A percentile compares a stretch with the other conserved stretches of the same genome.
These are phyloP conservation scores for Hipparchia semele DNA, from an alignment of 2,888 invertebrate species.

Conservation along the genomic window DNA sequence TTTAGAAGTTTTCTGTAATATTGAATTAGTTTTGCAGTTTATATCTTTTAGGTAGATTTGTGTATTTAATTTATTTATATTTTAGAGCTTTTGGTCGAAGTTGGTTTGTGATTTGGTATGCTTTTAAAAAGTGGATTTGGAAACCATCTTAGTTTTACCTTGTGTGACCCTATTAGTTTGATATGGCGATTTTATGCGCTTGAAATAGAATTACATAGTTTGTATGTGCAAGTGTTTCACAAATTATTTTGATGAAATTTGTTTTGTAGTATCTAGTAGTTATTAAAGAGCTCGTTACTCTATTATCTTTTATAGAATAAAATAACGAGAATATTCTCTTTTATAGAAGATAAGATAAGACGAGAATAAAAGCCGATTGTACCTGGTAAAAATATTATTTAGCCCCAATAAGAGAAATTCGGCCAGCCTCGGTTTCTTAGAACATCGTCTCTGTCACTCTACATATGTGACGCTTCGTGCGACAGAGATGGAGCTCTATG, in stretches of 20 bases:
- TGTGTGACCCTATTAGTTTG: background rate
- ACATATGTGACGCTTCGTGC: too few relatives aligned
- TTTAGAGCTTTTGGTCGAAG: background rate
- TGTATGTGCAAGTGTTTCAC: background rate
- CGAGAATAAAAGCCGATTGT: background rate
- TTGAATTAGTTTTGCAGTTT: constrained; percentile 1
- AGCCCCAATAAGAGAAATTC: too few relatives aligned
- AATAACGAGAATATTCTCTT: too few relatives aligned
- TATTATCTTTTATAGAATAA: background rate
- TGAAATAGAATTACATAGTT: background rate
- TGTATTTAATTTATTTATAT: background rate
- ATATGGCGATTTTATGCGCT: background rate
- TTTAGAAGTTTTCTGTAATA: background rate
- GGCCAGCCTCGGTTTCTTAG: too few relatives aligned
- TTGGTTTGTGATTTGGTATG: background rate
- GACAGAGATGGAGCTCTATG: too few relatives aligned
- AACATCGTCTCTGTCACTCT: too few relatives aligned
- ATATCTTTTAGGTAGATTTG: background rate
- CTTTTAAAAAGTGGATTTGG: background rate
- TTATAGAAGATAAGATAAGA: background rate
- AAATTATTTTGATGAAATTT: background rate
- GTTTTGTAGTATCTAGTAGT: background rate
- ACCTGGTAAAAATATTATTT: too few relatives aligned
- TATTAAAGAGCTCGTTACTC: background rate
- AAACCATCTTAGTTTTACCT: constrained; percentile 1